Evolutionary conservation across 2,888 invertebrate genomes (phyloP).

Genomic region (Leucoptera coffeella): DNA sequence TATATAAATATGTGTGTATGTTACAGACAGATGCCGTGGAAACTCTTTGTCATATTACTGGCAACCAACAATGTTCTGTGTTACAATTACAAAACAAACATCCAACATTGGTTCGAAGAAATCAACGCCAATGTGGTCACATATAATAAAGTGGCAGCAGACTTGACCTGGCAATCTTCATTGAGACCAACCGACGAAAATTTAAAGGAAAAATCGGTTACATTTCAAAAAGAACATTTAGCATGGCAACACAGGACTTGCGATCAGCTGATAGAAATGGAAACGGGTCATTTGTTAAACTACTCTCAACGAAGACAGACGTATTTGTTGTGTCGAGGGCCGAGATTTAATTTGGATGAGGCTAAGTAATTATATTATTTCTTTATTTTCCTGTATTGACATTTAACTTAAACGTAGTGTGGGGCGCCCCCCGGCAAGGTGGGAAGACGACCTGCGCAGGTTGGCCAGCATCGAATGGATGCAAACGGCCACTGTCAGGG

Average conservation of each 20-base stretch:
- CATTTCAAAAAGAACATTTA: conserved; percentile 17
- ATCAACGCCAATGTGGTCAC: conserved; percentile 20
- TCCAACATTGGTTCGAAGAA: conserved; percentile 16
- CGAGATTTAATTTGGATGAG: conserved; percentile 47
- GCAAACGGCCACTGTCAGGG: no score
- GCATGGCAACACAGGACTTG: conserved; percentile 24
- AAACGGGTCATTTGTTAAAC: conserved; percentile 15
- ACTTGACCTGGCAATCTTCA: conserved; percentile 30
- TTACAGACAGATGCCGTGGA: no score
- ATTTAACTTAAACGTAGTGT: no score
- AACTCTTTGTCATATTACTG: no score
- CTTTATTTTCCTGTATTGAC: conserved; percentile 6
- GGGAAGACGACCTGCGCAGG: no score
- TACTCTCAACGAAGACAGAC: conserved; percentile 41
- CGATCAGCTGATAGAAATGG: conserved; percentile 13
- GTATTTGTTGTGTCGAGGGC: conserved; percentile 58
- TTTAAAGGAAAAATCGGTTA: conserved; percentile 12
- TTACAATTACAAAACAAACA: conserved; percentile 10
- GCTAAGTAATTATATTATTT: conserved; percentile 53
- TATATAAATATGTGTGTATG: no score
- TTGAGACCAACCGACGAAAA: conserved; percentile 17
- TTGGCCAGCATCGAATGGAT: no score
- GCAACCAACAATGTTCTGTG: no score
- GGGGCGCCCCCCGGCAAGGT: no score
- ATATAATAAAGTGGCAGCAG: conserved; percentile 22